These are phyloP conservation scores for Sylvilagus floridanus DNA, from an alignment of 2,797 vertebrate genomes.

Conservation along the genomic window DNA sequence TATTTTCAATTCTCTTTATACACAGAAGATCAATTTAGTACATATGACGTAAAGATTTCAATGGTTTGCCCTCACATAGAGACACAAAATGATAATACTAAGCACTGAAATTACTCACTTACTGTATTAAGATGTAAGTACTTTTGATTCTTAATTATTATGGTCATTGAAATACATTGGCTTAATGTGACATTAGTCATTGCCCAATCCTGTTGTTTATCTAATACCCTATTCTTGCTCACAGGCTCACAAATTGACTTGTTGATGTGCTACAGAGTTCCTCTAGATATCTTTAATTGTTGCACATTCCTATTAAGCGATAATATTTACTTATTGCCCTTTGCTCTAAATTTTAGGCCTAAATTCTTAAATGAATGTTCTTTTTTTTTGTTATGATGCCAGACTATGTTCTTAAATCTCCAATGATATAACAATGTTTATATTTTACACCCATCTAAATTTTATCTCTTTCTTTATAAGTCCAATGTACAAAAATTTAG, in stretches of 20 bases:
- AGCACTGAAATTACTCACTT: slow-evolving; percentile 4
- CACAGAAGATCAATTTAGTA: too few species aligned
- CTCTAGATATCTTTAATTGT: background rate
- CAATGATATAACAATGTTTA: background rate
- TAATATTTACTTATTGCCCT: background rate
- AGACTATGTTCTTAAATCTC: background rate
- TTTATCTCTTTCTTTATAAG: slow-evolving; percentile 7
- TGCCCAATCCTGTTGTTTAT: slow-evolving; percentile 8
- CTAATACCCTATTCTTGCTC: background rate
- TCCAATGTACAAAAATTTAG: background rate
- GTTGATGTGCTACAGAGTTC: background rate
- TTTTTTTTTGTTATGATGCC: background rate
- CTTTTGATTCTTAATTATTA: slow-evolving; percentile 13
- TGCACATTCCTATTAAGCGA: background rate
- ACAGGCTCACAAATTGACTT: background rate
- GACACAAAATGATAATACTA: too few species aligned
- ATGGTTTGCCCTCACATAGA: too few species aligned
- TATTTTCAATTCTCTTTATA: too few species aligned
- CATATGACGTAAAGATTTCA: too few species aligned
- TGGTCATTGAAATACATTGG: slow-evolving; percentile 9
- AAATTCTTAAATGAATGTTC: background rate
- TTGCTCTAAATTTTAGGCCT: background rate
- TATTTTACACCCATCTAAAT: background rate
- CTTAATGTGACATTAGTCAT: background rate
- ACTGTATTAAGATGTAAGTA: slow-evolving; percentile 39